These are phyloP conservation scores for Caenorhabditis macrosperma DNA, from an alignment of 2,888 invertebrate species.

Conservation along the genomic window DNA sequence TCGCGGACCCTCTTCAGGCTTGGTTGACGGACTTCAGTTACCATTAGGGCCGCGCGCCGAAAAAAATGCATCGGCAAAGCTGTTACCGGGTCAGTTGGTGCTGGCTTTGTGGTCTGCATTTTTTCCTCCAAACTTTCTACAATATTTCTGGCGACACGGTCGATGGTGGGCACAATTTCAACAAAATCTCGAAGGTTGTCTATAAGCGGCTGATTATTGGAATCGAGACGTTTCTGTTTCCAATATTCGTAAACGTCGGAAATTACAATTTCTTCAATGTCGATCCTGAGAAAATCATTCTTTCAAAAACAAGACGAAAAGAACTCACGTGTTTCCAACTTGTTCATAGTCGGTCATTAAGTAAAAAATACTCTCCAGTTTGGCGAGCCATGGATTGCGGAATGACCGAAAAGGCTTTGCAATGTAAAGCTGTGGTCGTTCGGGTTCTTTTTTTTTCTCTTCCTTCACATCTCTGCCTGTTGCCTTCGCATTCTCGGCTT, in stretches of 20 bases:
- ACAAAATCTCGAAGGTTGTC: constrained; percentile 46
- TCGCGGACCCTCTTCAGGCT: constrained; percentile 38
- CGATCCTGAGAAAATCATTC: constrained; percentile 85
- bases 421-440: no score
- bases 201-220: constrained; percentile 51
- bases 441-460: no score
- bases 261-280: constrained; percentile 90
- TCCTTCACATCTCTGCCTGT: no score
- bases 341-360: constrained; percentile 58
- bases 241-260: constrained; percentile 88
- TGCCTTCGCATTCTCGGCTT: no score
- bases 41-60: constrained; percentile 46
- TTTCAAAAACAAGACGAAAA: no score
- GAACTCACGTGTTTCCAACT: constrained; percentile 45
- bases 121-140: background rate
- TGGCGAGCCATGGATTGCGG: constrained; percentile 41
- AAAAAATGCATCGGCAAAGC: constrained; percentile 17
- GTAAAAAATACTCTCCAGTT: constrained; percentile 60
- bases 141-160: background rate
- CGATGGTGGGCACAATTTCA: constrained; percentile 1
- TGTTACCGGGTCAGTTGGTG: no score
- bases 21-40: constrained; percentile 28
- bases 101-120: no score
- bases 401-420: no score
- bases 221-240: constrained; percentile 89